Evolutionary conservation across 2,888 invertebrate genomes (phyloP).

Genomic region (Epistrophe eligans): DNA sequence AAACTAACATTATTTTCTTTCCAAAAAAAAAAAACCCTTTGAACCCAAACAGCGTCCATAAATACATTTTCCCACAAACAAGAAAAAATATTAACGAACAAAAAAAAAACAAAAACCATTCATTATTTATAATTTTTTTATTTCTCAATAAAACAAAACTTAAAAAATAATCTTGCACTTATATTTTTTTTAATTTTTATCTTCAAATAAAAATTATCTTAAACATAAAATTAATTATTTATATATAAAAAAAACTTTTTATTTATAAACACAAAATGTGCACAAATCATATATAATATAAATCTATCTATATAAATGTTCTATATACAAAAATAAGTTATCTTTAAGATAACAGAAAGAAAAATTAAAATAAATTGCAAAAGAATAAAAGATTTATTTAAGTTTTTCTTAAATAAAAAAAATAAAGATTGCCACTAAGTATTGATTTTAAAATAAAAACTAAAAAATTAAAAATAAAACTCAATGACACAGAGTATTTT

Average conservation of each 20-base stretch:
- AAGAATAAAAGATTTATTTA: constrained; percentile 73
- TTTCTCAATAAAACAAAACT: constrained; percentile 70
- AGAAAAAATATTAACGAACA: background rate
- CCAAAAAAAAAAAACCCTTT: background rate
- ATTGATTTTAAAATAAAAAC: constrained; percentile 44
- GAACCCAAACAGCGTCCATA: background rate
- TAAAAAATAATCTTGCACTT: constrained; percentile 77
- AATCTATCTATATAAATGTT: constrained; percentile 29
- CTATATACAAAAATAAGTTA: constrained; percentile 61
- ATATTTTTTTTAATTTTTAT: constrained; percentile 59
- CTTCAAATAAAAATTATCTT: constrained; percentile 42
- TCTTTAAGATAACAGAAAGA: constrained; percentile 67
- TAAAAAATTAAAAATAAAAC: constrained; percentile 33
- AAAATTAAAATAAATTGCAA: constrained; percentile 54
- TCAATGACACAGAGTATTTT: constrained; percentile 77
- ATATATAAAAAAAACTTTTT: background rate
- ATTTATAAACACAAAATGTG: constrained; percentile 64
- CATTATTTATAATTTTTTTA: constrained; percentile 71
- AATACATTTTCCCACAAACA: background rate
- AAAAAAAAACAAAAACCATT: constrained; percentile 40
- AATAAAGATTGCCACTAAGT: constrained; percentile 81
- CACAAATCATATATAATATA: constrained; percentile 62
- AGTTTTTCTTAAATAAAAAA: constrained; percentile 78
- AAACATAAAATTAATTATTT: constrained; percentile 51
- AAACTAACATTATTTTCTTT: background rate